phyloP scores from a whole-genome alignment of 1,140 invertebrate species.

The Daktulosphaira vitifoliae region DNA sequence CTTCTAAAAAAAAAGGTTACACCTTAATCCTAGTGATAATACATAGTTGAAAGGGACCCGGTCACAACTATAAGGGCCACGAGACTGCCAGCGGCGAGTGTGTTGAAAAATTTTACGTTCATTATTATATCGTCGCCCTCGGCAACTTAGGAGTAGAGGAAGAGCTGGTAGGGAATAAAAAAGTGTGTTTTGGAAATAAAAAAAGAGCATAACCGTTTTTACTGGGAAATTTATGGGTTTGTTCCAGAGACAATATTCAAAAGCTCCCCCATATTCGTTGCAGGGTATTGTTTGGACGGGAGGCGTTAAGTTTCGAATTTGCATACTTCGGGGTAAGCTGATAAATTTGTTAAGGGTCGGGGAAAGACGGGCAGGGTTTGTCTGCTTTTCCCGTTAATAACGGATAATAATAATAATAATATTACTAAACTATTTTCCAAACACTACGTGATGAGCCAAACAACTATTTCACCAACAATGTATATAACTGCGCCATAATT shows the following conservation, averaged over 20 bases:
- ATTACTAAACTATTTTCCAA: slow-evolving; percentile 25
- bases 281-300: not conserved
- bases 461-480: no score
- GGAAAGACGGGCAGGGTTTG: not conserved
- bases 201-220: not conserved
- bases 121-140: not conserved
- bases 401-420: not conserved
- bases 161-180: not conserved
- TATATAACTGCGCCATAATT: no score
- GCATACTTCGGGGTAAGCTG: slow-evolving; percentile 29
- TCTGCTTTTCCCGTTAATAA: not conserved
- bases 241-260: slow-evolving; percentile 1
- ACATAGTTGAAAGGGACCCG: not conserved
- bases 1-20: not conserved
- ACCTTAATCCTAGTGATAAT: not conserved
- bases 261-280: not conserved
- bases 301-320: slow-evolving; percentile 28
- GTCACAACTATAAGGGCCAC: not conserved
- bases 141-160: not conserved
- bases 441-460: no score
- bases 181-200: slow-evolving; percentile 16
- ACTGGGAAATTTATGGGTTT: slow-evolving; percentile 12
- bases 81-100: not conserved
- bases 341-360: slow-evolving; percentile 21
- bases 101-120: not conserved